A percentile compares a stretch with the other conserved stretches of the same genome.
Evolutionary conservation across 2,113 vertebrate species (phyloP).

Genomic region (Carassius auratus): DNA sequence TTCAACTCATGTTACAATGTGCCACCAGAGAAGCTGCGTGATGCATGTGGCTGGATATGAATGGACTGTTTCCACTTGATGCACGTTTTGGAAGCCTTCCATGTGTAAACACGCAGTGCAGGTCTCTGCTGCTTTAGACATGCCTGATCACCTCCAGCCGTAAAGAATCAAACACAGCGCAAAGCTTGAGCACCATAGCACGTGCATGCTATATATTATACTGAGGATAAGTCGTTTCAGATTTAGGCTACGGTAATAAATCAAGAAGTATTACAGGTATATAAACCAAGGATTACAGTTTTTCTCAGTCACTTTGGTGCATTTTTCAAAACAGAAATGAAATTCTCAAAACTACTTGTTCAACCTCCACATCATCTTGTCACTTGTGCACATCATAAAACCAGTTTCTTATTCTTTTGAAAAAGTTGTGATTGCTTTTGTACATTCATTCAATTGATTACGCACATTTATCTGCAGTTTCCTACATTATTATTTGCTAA

Average conservation of each 20-base stretch:
- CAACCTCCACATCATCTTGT: too few species aligned
- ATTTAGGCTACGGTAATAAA: constrained; percentile 53
- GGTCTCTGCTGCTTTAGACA: constrained; percentile 4
- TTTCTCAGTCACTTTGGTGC: too few species aligned
- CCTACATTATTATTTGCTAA: too few species aligned
- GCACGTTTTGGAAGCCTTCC: neutral
- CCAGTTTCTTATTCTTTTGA: too few species aligned
- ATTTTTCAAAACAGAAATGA: too few species aligned
- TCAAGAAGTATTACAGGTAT: constrained; percentile 17
- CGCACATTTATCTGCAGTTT: too few species aligned
- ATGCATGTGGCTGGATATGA: constrained; percentile 27
- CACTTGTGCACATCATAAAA: too few species aligned
- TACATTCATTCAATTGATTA: too few species aligned
- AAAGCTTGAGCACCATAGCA: neutral
- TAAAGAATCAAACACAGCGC: neutral
- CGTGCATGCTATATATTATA: constrained; percentile 35
- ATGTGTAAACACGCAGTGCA: neutral
- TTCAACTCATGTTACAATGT: neutral
- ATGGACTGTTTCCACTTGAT: neutral
- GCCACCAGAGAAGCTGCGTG: neutral
- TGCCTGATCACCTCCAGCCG: constrained; percentile 42
- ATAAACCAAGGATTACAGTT: neutral
- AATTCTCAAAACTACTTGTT: too few species aligned
- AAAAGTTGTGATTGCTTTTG: too few species aligned
- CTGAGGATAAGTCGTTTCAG: constrained; percentile 47